Conservation (phyloP, 1,140 invertebrate species). For the Anthonomus grandis region DNA sequence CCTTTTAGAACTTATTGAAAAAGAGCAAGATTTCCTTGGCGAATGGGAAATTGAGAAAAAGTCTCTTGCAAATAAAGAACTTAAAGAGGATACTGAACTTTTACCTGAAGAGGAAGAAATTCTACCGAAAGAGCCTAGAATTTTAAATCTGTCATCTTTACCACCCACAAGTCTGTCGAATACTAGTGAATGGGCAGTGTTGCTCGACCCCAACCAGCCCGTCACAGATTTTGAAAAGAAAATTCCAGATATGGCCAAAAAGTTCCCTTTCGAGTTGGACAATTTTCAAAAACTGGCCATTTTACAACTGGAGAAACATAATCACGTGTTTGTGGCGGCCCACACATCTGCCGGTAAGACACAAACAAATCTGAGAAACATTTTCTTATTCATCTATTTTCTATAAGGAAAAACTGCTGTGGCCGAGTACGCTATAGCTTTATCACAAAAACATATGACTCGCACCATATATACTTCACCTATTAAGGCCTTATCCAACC, state of each 20-base stretch:
- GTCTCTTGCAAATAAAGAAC: neutral
- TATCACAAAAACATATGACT: conserved; percentile 90
- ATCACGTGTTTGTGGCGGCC: conserved; percentile 97
- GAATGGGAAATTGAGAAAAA: conserved; percentile 12
- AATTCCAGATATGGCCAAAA: conserved; percentile 81
- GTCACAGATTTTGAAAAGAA: conserved; percentile 79
- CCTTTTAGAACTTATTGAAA: conserved; percentile 40
- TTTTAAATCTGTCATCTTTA: conserved; percentile 31
- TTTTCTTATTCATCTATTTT: neutral
- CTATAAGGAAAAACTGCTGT: conserved; percentile 85
- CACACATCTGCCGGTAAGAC: conserved; percentile 91
- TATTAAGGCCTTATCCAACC: conserved; percentile 98
- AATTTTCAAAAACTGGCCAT: conserved; percentile 97
- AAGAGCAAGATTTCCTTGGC: conserved; percentile 38
- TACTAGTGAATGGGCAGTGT: conserved; percentile 80
- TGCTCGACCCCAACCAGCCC: conserved; percentile 75
- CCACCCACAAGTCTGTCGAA: conserved; percentile 22
- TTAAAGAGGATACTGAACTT: conserved; percentile 11
- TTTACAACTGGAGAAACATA: conserved; percentile 86
- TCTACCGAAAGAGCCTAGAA: conserved; percentile 35
- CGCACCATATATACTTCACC: conserved; percentile 98
- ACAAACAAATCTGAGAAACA: neutral
- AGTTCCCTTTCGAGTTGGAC: conserved; percentile 92
- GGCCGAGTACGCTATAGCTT: conserved; percentile 96
- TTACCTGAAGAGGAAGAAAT: conserved; percentile 40